Evolutionary conservation across 2,113 vertebrate species (phyloP).

Genomic region (Xenopus borealis): DNA sequence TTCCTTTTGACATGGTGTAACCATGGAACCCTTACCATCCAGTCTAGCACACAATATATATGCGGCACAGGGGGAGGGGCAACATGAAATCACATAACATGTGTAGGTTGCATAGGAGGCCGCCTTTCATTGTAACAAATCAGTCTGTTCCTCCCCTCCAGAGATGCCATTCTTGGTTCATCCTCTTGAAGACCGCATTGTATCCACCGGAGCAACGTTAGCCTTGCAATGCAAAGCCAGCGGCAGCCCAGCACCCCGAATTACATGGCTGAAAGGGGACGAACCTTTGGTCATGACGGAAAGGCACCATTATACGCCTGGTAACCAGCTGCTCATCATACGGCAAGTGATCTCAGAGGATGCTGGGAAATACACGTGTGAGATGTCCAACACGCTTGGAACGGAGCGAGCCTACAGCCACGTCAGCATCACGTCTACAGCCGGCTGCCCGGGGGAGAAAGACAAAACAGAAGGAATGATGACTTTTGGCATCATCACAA

Average conservation of each 20-base stretch:
- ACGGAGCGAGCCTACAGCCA: constrained; percentile 89
- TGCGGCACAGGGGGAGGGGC: too few species aligned
- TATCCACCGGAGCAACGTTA: constrained; percentile 83
- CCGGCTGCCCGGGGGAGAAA: constrained; percentile 59
- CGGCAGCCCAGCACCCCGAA: constrained; percentile 84
- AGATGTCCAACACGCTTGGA: constrained; percentile 92
- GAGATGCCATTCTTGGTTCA: constrained; percentile 84
- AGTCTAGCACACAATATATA: too few species aligned
- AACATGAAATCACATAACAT: too few species aligned
- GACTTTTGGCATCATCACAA: constrained; percentile 88
- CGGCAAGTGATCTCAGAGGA: constrained; percentile 76
- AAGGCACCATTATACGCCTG: constrained; percentile 88
- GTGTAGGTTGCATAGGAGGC: too few species aligned
- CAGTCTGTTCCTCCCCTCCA: constrained; percentile 49
- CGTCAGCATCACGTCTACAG: constrained; percentile 62
- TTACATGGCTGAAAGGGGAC: constrained; percentile 90
- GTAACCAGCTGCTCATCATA: constrained; percentile 90
- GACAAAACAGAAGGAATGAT: constrained; percentile 63
- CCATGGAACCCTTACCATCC: too few species aligned
- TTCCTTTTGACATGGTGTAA: too few species aligned
- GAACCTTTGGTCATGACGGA: constrained; percentile 77
- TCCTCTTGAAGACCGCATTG: constrained; percentile 81
- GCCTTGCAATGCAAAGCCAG: constrained; percentile 92
- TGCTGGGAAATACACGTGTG: constrained; percentile 88
- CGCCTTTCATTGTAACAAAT: too few species aligned